These are phyloP conservation scores for Pachymerium ferrugineum DNA, from an alignment of 2,888 invertebrate species.

Conservation along the genomic window DNA sequence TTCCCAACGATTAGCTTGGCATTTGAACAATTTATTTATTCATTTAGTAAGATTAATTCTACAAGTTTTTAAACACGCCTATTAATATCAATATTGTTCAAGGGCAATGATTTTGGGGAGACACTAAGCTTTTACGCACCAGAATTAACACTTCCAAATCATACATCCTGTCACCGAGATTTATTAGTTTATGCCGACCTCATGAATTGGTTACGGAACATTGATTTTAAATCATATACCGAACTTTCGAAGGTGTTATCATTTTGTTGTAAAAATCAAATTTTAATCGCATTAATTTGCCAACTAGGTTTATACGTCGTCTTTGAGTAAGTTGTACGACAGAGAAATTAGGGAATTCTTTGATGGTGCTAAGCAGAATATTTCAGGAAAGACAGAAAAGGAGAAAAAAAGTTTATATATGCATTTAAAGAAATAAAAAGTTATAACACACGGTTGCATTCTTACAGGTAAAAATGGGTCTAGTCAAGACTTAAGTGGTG, in stretches of 20 bases:
- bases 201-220: constrained; percentile 84
- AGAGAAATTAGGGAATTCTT: constrained; percentile 73
- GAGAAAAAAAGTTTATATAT: background rate
- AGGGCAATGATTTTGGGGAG: constrained; percentile 62
- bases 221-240: constrained; percentile 76
- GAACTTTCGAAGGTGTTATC: constrained; percentile 60
- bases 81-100: constrained; percentile 38
- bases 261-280: background rate
- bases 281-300: constrained; percentile 36
- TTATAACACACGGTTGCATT: too few relatives aligned
- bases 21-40: constrained; percentile 90
- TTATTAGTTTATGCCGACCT: constrained; percentile 79
- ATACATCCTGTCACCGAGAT: constrained; percentile 75
- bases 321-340: constrained; percentile 81
- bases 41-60: constrained; percentile 61
- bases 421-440: too few relatives aligned
- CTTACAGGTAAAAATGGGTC: constrained; percentile 34
- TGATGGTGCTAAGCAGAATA: constrained; percentile 61
- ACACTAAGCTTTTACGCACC: constrained; percentile 49
- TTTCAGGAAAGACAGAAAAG: constrained; percentile 23
- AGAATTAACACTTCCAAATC: constrained; percentile 64
- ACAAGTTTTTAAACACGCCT: constrained; percentile 47
- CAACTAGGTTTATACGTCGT: constrained; percentile 62
- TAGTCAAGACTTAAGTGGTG: constrained; percentile 36
- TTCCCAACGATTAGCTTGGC: constrained; percentile 75